Conservation (phyloP, 1,140 invertebrate species). For the Drosophila setifemur region DNA sequence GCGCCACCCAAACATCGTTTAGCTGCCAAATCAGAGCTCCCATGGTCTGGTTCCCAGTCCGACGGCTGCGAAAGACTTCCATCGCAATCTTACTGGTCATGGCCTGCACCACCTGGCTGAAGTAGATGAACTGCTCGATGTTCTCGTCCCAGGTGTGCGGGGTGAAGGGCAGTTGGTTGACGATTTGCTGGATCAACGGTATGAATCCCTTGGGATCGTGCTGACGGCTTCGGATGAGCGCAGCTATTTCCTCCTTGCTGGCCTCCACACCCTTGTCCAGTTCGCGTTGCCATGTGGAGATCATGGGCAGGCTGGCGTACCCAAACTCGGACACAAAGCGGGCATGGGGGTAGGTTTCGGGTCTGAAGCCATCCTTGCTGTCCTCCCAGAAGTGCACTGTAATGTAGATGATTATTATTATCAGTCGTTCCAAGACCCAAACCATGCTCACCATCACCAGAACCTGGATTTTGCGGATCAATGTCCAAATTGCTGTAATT, state of each 20-base stretch:
- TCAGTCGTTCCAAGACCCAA: background rate
- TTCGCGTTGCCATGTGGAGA: conserved; percentile 83
- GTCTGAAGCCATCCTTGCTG: conserved; percentile 89
- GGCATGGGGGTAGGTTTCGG: conserved; percentile 89
- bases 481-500: conserved; percentile 84
- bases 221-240: conserved; percentile 90
- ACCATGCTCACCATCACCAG: conserved; percentile 90
- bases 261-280: conserved; percentile 82
- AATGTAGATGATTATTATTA: background rate
- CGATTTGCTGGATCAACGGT: conserved; percentile 85
- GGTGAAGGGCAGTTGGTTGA: conserved; percentile 85
- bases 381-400: conserved; percentile 97
- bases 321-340: conserved; percentile 98
- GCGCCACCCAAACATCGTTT: conserved; percentile 99
- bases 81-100: conserved; percentile 93
- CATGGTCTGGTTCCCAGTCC: conserved; percentile 91
- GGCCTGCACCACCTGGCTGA: conserved; percentile 94
- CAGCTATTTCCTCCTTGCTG: conserved; percentile 84
- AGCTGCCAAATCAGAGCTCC: conserved; percentile 99
- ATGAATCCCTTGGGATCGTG: conserved; percentile 89
- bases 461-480: conserved; percentile 91
- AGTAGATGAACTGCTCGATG: conserved; percentile 86
- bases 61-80: conserved; percentile 91
- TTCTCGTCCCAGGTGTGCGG: conserved; percentile 83
- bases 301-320: conserved; percentile 93